phyloP scores from a whole-genome alignment of 2,113 vertebrate species.

The Motacilla tschutschensis region DNA sequence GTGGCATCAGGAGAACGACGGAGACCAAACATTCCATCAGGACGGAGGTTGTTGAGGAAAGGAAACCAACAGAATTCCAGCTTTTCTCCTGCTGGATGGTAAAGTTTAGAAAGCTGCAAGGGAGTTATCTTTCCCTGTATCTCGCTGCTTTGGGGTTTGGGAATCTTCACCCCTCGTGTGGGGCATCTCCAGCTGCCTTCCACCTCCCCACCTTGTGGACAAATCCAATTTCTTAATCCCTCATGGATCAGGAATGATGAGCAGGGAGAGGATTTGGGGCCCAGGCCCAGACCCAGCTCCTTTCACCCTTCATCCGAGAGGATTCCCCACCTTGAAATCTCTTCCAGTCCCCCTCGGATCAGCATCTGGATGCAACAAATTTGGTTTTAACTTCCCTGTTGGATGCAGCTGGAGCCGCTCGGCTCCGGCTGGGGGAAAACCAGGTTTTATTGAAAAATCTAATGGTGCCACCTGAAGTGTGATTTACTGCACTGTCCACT shows the following conservation, averaged over 20 bases:
- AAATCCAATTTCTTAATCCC: neutral
- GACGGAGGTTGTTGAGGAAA: neutral
- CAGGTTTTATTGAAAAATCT: slow-evolving; percentile 15
- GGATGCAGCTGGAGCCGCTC: neutral
- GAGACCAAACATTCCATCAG: neutral
- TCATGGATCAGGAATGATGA: fast-evolving
- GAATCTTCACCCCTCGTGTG: neutral
- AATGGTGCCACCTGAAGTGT: slow-evolving; percentile 38
- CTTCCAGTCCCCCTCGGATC: neutral
- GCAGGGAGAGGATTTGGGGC: neutral
- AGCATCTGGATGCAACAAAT: neutral
- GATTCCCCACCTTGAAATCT: neutral
- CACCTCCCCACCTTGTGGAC: fast-evolving
- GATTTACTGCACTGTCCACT: slow-evolving; percentile 25
- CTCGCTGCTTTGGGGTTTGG: neutral
- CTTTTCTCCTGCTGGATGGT: neutral
- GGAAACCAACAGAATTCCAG: neutral
- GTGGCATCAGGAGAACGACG: neutral
- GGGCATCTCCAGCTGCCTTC: neutral
- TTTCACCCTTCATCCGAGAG: neutral
- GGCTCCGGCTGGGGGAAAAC: neutral
- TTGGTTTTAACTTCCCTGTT: neutral
- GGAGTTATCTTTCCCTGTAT: fast-evolving
- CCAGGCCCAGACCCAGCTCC: neutral
- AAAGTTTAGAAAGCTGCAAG: neutral